Evolutionary conservation across 2,888 invertebrate genomes (phyloP).

Genomic region (Drosophila flavopinicola): DNA sequence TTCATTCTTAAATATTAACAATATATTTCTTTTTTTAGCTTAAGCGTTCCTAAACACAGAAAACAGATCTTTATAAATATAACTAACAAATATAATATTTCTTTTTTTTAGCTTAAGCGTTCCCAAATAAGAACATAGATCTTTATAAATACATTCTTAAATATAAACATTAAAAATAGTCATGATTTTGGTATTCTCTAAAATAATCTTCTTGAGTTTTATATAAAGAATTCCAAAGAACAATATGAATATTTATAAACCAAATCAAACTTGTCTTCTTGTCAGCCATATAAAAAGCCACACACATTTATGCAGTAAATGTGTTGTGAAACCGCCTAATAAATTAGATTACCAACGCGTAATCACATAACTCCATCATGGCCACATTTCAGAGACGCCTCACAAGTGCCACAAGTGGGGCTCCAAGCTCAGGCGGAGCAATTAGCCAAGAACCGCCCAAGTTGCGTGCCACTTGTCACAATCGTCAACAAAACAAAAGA

Average conservation of each 20-base stretch:
- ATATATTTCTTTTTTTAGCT: too few relatives aligned
- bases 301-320: not conserved
- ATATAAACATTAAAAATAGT: too few relatives aligned
- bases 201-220: too few relatives aligned
- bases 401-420: slow-evolving; percentile 6
- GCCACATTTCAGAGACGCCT: slow-evolving; percentile 23
- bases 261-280: not conserved
- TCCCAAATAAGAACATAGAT: too few relatives aligned
- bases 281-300: not conserved
- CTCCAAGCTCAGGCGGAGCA: slow-evolving; percentile 28
- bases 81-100: too few relatives aligned
- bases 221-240: not conserved
- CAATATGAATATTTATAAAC: not conserved
- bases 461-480: slow-evolving; percentile 74
- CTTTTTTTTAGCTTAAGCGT: too few relatives aligned
- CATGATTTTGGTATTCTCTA: too few relatives aligned
- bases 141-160: too few relatives aligned
- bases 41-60: too few relatives aligned
- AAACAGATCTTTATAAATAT: too few relatives aligned
- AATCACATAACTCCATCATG: slow-evolving; percentile 18
- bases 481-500: slow-evolving; percentile 5
- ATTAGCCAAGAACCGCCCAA: slow-evolving; percentile 69
- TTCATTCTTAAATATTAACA: too few relatives aligned
- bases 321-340: slow-evolving; percentile 7
- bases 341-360: slow-evolving; percentile 11